Evolutionary conservation across 2,113 vertebrate genomes (phyloP), one percentile per base, ranked within the genome.

Genomic region (Forbesichthys agassizii): DNA sequence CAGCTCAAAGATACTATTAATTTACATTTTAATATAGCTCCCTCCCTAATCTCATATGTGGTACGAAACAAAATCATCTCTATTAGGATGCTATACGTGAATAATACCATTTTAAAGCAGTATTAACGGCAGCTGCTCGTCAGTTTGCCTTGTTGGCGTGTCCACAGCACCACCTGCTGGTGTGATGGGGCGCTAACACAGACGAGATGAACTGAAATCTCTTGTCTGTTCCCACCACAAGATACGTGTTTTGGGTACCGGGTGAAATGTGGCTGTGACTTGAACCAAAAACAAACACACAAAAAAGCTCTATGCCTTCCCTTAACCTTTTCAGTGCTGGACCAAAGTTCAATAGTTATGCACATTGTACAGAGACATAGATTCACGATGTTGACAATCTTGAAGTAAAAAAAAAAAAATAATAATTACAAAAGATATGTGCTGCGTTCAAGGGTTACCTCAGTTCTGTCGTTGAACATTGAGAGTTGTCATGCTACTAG

Each of bases 271-370:
- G 83, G 88, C 84, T 87, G 54, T 10, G 54, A 42, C 36, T 8
- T 42, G 36, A 42, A 55, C 53, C 53, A 55, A 55, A 55, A 9
- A 55, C 12, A 4, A 14, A 55, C 5, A 16, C 5, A 89, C 65
- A 55, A 18, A 91, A 92, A 97, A 96, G 95, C 96, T 98, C 92
- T 94, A 66, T 93, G 94, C 94, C 95, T 96, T 95, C 91, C 90
- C 94, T 96, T 91, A 84, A 94, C 93, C 94, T 78, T 94, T 92
- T 95, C 91, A 95, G 94, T 88, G 96, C 96, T 97, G 96, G 96
- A 98, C 97, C 97, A 99, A 99, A 98, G 97, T 93, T 95, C 95
- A 95, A 93, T 94, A 95, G 95, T 95, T 96, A 96, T 98, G 96
- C 96, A 99, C 95, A 98, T 94, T 97, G 95, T 97, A 94, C 95